Percentiles rank a stretch among this genome's conserved stretches.
Conservation (phyloP, 2,113 vertebrate species). For the Smithornis capensis region DNA sequence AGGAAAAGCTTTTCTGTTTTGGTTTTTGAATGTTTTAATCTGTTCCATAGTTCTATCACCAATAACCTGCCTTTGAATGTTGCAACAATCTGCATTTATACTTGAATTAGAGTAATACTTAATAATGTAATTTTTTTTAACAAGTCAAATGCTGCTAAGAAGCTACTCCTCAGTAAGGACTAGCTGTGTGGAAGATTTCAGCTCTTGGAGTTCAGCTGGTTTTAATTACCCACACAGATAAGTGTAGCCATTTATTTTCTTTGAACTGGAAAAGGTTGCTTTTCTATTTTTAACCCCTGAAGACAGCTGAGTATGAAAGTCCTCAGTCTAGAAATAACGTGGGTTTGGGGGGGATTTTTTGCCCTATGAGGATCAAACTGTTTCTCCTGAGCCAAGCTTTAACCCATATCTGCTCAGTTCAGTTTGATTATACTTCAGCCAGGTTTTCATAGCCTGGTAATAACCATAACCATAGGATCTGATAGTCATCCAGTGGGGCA, state of each 20-base stretch:
- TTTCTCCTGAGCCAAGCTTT: slow-evolving; percentile 1
- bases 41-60: background rate
- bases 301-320: background rate
- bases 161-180: background rate
- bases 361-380: background rate
- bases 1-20: background rate
- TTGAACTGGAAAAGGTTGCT: slow-evolving; percentile 50
- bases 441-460: background rate
- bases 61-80: background rate
- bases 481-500: background rate
- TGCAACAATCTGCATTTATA: background rate
- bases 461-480: background rate
- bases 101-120: background rate
- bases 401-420: background rate
- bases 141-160: background rate
- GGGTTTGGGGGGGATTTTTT: background rate
- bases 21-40: background rate
- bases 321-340: slow-evolving; percentile 14
- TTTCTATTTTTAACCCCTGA: slow-evolving; percentile 62
- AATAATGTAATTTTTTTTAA: background rate
- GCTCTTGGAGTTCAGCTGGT: slow-evolving; percentile 13
- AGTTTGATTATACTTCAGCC: background rate
- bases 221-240: slow-evolving; percentile 55
- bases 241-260: slow-evolving; percentile 53
- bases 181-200: background rate